These are phyloP conservation scores for Anthophora plumipes DNA, from an alignment of 2,888 invertebrate species.

Conservation along the genomic window DNA sequence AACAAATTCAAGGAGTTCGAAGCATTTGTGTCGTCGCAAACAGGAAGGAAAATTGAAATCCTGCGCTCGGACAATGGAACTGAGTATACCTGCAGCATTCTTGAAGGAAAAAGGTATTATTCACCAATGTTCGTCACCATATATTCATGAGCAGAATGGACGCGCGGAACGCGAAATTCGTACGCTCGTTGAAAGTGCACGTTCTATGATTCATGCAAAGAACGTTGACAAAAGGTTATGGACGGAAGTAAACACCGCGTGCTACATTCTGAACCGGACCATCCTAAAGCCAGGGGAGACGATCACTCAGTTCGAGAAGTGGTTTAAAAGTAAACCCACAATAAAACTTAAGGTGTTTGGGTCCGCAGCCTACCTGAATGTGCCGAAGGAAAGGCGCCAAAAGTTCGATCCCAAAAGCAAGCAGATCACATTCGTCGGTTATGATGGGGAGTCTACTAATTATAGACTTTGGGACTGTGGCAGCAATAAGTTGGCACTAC, in stretches of 20 bases:
- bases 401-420: not conserved
- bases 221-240: slow-evolving; percentile 1
- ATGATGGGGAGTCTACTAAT: too few species aligned
- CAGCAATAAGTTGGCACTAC: too few species aligned
- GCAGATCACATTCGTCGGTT: not conserved
- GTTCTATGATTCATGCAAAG: not conserved
- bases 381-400: slow-evolving; percentile 14
- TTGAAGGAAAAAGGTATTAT: slow-evolving; percentile 16
- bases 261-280: slow-evolving; percentile 12
- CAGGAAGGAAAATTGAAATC: slow-evolving; percentile 20
- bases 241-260: slow-evolving; percentile 27
- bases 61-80: slow-evolving; percentile 31
- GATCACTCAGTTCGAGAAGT: slow-evolving; percentile 14
- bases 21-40: slow-evolving; percentile 22
- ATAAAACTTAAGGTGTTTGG: slow-evolving; percentile 22
- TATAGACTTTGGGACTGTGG: slow-evolving; percentile 3
- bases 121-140: slow-evolving; percentile 6
- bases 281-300: not conserved
- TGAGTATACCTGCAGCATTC: slow-evolving; percentile 8
- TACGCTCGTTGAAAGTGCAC: slow-evolving; percentile 2
- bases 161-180: slow-evolving; percentile 1
- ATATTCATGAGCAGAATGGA: slow-evolving; percentile 16
- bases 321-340: slow-evolving; percentile 6
- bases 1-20: slow-evolving; percentile 43
- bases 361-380: slow-evolving; percentile 8